phyloP scores from a whole-genome alignment of 2,797 vertebrate species.

The Distichodus sexfasciatus region DNA sequence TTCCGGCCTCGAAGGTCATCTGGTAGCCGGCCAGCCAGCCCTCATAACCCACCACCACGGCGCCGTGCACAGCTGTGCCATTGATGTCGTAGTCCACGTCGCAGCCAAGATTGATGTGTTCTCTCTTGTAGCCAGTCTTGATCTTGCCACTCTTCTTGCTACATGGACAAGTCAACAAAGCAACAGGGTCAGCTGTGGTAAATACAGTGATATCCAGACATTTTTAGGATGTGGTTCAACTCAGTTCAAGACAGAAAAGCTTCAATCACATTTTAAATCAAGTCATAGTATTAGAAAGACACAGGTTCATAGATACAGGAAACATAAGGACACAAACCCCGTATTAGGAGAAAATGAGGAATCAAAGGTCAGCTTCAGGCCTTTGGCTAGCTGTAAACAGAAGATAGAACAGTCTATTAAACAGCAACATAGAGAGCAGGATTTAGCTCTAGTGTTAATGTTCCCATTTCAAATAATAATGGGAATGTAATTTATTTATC shows the following conservation, averaged over 20 bases:
- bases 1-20: slow-evolving; percentile 90
- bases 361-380: slow-evolving; percentile 94
- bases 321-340: slow-evolving; percentile 76
- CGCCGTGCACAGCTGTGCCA: slow-evolving; percentile 87
- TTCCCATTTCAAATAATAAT: too few relatives aligned
- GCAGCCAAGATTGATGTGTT: slow-evolving; percentile 91
- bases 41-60: slow-evolving; percentile 87
- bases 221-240: too few relatives aligned
- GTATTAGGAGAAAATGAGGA: slow-evolving; percentile 97
- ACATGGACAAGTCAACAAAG: background rate
- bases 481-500: too few relatives aligned
- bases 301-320: too few relatives aligned
- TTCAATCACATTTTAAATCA: too few relatives aligned
- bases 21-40: slow-evolving; percentile 97
- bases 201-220: background rate
- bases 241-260: too few relatives aligned
- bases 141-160: slow-evolving; percentile 97
- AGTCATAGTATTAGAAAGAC: too few relatives aligned
- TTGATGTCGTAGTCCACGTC: slow-evolving; percentile 96
- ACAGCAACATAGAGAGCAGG: background rate
- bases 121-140: slow-evolving; percentile 88
- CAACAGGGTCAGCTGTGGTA: background rate
- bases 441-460: too few relatives aligned
- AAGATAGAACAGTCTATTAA: background rate
- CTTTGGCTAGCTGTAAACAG: slow-evolving; percentile 81